phyloP scores from a whole-genome alignment of 2,888 invertebrate genomes.

The Zonitis immaculata region DNA sequence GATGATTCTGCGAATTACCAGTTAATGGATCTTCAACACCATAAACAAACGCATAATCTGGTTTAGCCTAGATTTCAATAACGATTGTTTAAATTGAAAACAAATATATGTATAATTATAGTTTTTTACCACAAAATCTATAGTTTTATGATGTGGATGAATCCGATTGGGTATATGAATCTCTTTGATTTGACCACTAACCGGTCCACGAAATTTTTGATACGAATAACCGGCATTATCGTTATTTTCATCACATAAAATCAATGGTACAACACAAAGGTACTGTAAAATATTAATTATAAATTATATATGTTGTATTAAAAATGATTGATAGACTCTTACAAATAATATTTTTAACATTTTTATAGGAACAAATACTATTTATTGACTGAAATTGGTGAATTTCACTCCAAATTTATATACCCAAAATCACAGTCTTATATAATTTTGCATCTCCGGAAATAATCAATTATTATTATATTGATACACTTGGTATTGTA shows the following conservation, averaged over 20 bases:
- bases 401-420: conserved; percentile 13
- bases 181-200: conserved; percentile 61
- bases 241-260: conserved; percentile 1
- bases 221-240: conserved; percentile 61
- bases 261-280: neutral
- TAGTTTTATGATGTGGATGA: conserved; percentile 51
- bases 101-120: neutral
- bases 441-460: conserved; percentile 22
- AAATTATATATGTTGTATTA: too few species aligned
- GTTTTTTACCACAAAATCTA: conserved; percentile 59
- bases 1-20: conserved; percentile 68
- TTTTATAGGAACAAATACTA: neutral
- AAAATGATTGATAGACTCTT: too few species aligned
- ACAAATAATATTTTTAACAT: neutral
- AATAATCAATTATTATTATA: conserved; percentile 18
- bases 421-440: conserved; percentile 12
- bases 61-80: conserved; percentile 57
- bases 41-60: conserved; percentile 71
- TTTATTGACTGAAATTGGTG: neutral
- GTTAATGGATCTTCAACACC: conserved; percentile 71
- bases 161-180: conserved; percentile 52
- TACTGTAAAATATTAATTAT: neutral
- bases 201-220: conserved; percentile 69
- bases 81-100: neutral
- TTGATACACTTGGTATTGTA: neutral